A percentile compares a stretch with the other conserved stretches of the same genome.
phyloP scores from a whole-genome alignment of 2,888 invertebrate genomes.

The Coenonympha arcania region DNA sequence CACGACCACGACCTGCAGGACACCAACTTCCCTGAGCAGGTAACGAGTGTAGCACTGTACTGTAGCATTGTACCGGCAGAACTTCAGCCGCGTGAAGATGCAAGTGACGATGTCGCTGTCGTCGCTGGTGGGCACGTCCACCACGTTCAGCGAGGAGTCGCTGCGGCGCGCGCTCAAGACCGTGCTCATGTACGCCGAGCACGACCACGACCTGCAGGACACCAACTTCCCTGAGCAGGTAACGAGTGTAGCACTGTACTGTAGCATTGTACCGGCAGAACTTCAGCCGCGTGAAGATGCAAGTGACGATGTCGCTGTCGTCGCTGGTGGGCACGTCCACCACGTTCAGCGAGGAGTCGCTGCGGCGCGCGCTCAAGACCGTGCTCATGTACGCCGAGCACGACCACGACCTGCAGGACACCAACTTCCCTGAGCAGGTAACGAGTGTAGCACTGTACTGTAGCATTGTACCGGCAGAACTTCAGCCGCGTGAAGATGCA shows the following conservation, averaged over 20 bases:
- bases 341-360: conserved; percentile 92
- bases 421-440: conserved; percentile 93
- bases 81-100: conserved; percentile 98
- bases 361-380: conserved; percentile 93
- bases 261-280: no score
- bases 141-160: conserved; percentile 93
- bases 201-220: conserved; percentile 89
- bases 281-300: conserved; percentile 98
- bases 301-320: conserved; percentile 97
- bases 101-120: conserved; percentile 98
- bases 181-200: conserved; percentile 93
- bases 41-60: no score
- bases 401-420: conserved; percentile 89
- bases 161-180: conserved; percentile 93
- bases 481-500: conserved; percentile 99
- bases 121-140: conserved; percentile 92
- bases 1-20: conserved; percentile 90
- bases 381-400: conserved; percentile 95
- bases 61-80: no score
- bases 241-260: no score
- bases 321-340: conserved; percentile 93
- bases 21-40: conserved; percentile 94
- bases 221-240: conserved; percentile 95
- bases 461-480: no score
- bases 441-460: no score